Conservation (phyloP, 2,113 vertebrate species). For the Oxyura jamaicensis region DNA sequence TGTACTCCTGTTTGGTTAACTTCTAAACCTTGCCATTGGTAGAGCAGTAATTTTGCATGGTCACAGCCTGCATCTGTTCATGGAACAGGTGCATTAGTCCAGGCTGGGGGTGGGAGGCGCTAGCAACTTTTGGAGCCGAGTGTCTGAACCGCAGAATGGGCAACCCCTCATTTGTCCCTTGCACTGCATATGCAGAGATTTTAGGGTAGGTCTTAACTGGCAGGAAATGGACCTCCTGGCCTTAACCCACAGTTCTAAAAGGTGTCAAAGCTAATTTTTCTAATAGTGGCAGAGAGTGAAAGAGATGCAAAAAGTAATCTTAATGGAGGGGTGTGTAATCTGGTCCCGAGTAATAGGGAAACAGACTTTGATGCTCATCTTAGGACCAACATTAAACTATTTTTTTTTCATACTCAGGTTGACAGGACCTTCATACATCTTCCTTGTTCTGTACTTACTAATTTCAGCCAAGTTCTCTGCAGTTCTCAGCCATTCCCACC, state of each 20-base stretch:
- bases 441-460: background rate
- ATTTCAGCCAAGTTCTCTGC: background rate
- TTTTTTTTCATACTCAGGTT: background rate
- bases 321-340: background rate
- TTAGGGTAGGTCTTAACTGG: background rate
- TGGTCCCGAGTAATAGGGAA: background rate
- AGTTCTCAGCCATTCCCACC: background rate
- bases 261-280: background rate
- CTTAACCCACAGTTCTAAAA: background rate
- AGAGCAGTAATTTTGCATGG: background rate
- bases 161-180: background rate
- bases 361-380: background rate
- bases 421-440: background rate
- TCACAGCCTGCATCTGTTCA: background rate
- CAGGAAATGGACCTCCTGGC: background rate
- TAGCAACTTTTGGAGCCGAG: background rate
- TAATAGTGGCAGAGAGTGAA: fast-evolving
- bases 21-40: background rate
- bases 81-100: background rate
- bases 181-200: background rate
- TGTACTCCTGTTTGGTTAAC: background rate
- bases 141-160: background rate
- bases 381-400: background rate
- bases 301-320: background rate
- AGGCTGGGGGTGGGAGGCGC: background rate